phyloP scores from a whole-genome alignment of 2,113 vertebrate species.

The Centropristis striata region DNA sequence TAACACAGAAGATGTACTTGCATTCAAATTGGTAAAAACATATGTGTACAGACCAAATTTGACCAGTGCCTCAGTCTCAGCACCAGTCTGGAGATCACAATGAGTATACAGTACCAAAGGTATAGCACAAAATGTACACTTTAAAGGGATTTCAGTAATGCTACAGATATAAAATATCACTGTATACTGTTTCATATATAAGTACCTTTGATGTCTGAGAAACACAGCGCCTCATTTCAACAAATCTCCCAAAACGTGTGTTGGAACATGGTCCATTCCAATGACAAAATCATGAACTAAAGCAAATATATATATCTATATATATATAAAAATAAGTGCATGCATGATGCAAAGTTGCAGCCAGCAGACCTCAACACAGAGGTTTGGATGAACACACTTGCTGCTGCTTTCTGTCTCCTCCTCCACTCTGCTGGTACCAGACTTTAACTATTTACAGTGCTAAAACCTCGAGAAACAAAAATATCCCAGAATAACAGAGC shows the following conservation, averaged over 20 bases:
- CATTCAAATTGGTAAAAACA: conserved; percentile 4
- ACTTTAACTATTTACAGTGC: conserved; percentile 47
- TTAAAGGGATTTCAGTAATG: conserved; percentile 26
- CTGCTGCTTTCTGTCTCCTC: conserved; percentile 16
- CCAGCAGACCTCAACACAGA: conserved; percentile 26
- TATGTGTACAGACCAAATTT: conserved; percentile 5
- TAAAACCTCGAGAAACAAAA: conserved; percentile 26
- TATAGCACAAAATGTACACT: conserved; percentile 34
- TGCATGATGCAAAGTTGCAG: conserved; percentile 51
- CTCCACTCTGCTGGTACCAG: conserved; percentile 6
- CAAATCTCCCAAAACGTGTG: conserved; percentile 38
- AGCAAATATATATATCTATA: conserved; percentile 24
- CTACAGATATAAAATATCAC: conserved; percentile 27
- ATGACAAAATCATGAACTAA: conserved; percentile 27
- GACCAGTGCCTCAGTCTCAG: conserved; percentile 39
- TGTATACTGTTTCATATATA: conserved; percentile 11
- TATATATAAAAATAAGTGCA: conserved; percentile 71
- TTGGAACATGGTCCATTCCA: conserved; percentile 29
- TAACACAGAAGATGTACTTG: not conserved
- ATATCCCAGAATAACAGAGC: conserved; percentile 8
- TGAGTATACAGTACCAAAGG: conserved; percentile 53
- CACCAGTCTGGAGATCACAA: conserved; percentile 18
- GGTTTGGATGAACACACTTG: not conserved
- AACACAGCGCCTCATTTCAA: conserved; percentile 35
- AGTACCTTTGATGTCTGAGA: conserved; percentile 56